Evolutionary conservation across 2,888 invertebrate genomes (phyloP).

Genomic region (Quadriops clusia): DNA sequence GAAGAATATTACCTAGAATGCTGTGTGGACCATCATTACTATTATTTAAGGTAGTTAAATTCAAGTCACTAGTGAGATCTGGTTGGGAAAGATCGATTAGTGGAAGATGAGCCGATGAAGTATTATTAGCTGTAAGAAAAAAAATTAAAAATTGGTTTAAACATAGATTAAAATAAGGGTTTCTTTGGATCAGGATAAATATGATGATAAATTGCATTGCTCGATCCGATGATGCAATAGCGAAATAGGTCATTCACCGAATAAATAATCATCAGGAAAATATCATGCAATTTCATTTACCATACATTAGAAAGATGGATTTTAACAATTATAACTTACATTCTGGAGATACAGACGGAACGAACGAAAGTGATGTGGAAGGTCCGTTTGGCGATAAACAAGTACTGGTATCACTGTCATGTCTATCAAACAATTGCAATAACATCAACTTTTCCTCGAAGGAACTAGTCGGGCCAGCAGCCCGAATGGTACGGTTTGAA

Average conservation of each 20-base stretch:
- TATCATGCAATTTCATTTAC: too few relatives aligned
- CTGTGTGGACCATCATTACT: conserved; percentile 5
- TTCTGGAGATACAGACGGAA: too few relatives aligned
- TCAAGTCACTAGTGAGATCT: conserved; percentile 24
- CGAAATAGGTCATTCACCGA: too few relatives aligned
- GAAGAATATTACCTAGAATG: neutral
- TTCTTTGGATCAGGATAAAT: conserved; percentile 8
- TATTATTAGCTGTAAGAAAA: conserved; percentile 14
- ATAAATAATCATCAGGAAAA: too few relatives aligned
- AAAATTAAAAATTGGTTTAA: conserved; percentile 2
- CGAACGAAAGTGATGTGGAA: too few relatives aligned
- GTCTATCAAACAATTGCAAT: conserved; percentile 43
- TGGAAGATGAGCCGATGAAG: conserved; percentile 12
- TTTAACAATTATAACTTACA: too few relatives aligned
- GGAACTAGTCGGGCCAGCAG: conserved; percentile 15
- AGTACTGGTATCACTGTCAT: conserved; percentile 30
- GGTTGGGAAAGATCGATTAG: conserved; percentile 25
- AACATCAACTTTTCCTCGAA: conserved; percentile 48
- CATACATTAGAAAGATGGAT: too few relatives aligned
- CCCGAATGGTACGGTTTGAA: conserved; percentile 18
- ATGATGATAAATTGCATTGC: too few relatives aligned
- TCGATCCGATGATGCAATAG: too few relatives aligned
- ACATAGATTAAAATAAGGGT: neutral
- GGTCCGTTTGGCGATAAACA: too few relatives aligned
- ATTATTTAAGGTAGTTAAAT: conserved; percentile 13